Evolutionary conservation across 2,888 invertebrate species (phyloP), one percentile per base, ranked within the genome.

Genomic region (Ormia ochracea): DNA sequence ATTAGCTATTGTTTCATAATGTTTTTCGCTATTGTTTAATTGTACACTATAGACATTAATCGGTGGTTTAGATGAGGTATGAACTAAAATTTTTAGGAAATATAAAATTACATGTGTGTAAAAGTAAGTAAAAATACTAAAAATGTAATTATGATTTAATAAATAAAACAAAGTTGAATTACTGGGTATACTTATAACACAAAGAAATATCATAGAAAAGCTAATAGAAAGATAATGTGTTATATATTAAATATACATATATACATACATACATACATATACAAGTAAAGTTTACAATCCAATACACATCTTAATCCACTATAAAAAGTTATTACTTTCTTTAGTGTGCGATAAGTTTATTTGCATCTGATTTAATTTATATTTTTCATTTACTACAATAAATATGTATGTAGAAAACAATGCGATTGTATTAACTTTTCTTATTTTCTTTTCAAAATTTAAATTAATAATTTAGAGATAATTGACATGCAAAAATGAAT

Each of bases 1-100:
- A 77, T 87, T 88, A 17, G 83, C 84, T 70, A 87, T 85, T 82
- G 86, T 86, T 84, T 87, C 86, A 69, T 87, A 87, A 82, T 87
- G 85, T 83, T 87, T 88, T 75, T 85, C 85, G 78, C 82, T 85
- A 50, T 66, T 77, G 33, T 31, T 72, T 80, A 80, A 63, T 68
- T 80, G 76, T 80, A 80, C 70, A 69, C 72, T 74, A 58, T 76
- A 76, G 69, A 77, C 78, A 48, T 50, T 78, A 74, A 74, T 75
- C 78, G 79, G 78, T 78, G 79, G 79, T 73, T 74, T 70, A 72
- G 59, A 69, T 73, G 78, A 78, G 78, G 76, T 76, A 73, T 72
- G 80, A 80, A 80, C 80, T 80, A 72, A 54, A 78, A 78, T 41
- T 61, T 48, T 36, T 50, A 2, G 41, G 17, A 45, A 45, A 65